Percentiles rank a stretch among this genome's conserved stretches.
Evolutionary conservation across 2,888 invertebrate genomes (phyloP).

Genomic region (Achlya flavicornis): DNA sequence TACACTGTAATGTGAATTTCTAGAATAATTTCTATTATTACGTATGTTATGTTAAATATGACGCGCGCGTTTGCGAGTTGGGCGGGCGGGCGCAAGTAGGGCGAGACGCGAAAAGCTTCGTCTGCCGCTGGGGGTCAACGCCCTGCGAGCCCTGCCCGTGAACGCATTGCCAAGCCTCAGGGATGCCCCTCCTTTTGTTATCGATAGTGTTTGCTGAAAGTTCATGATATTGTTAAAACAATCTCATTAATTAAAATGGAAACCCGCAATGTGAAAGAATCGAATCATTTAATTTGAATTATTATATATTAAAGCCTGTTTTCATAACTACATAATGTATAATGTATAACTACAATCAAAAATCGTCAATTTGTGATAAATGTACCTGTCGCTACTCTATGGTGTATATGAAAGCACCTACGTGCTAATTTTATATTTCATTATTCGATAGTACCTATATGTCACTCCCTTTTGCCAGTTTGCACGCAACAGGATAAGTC

Average conservation of each 20-base stretch:
- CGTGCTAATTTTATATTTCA: conserved; percentile 17
- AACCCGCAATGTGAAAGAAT: conserved; percentile 4
- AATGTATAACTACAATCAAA: not conserved
- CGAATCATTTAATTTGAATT: conserved; percentile 12
- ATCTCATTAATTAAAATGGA: not conserved
- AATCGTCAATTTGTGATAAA: not conserved
- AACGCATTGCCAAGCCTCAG: conserved; percentile 59
- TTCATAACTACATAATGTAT: not conserved
- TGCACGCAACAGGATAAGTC: conserved; percentile 43
- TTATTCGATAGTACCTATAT: conserved; percentile 27
- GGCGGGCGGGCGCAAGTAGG: conserved; percentile 77
- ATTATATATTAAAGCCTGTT: too few species aligned
- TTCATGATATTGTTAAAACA: conserved; percentile 24
- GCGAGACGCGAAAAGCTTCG: conserved; percentile 79
- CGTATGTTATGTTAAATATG: not conserved
- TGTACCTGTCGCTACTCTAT: not conserved
- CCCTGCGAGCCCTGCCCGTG: conserved; percentile 78
- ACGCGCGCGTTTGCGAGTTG: conserved; percentile 45
- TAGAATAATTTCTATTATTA: conserved; percentile 1
- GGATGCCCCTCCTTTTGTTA: conserved; percentile 69
- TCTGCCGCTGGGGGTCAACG: conserved; percentile 75
- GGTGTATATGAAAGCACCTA: not conserved
- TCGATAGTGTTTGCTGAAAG: conserved; percentile 64
- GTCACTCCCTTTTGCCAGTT: conserved; percentile 23
- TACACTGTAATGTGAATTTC: not conserved